Percentiles rank a stretch among this genome's conserved stretches.
Conservation (phyloP, 2,113 vertebrate genomes). For the Saguinus imperator region DNA sequence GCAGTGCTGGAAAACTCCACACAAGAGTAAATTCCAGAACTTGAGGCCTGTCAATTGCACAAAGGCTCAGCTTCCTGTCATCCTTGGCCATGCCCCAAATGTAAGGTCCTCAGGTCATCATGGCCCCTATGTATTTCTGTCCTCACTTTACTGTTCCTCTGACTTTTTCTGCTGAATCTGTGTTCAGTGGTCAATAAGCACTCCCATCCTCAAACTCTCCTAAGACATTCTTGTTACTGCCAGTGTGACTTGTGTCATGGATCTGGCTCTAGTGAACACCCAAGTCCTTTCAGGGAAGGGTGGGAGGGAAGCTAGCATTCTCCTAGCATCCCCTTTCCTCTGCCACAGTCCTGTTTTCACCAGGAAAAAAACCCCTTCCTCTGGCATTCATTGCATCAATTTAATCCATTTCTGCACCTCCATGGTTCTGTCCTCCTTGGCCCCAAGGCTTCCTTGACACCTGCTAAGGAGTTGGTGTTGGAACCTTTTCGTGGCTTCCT, state of each 20-base stretch:
- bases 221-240: not conserved
- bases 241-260: not conserved
- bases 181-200: not conserved
- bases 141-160: not conserved
- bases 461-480: not conserved
- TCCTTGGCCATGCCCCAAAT: not conserved
- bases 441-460: not conserved
- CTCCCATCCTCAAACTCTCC: not conserved
- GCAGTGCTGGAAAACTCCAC: not conserved
- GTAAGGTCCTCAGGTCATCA: not conserved
- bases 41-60: not conserved
- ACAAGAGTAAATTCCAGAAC: not conserved
- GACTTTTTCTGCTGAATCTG: not conserved
- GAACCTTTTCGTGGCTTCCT: not conserved
- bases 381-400: rapidly evolving
- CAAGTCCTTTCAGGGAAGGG: not conserved
- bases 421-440: rapidly evolving
- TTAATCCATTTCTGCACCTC: not conserved
- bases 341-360: not conserved
- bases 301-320: not conserved
- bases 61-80: rapidly evolving
- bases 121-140: not conserved
- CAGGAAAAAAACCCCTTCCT: not conserved
- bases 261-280: not conserved
- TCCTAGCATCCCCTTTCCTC: not conserved